phyloP scores from a whole-genome alignment of 2,797 vertebrate species.

The Thamnophis elegans region DNA sequence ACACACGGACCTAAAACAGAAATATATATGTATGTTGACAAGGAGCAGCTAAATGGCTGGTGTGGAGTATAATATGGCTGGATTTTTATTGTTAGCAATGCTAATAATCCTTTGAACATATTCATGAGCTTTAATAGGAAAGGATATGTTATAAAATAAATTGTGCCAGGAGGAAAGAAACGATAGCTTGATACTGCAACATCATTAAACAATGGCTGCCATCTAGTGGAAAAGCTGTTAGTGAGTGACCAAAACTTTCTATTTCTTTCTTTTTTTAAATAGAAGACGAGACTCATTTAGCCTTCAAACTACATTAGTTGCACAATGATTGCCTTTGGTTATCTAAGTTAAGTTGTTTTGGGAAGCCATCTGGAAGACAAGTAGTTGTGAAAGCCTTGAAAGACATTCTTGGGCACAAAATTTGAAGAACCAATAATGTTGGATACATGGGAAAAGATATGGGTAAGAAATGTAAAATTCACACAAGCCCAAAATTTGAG shows the following conservation, averaged over 20 bases:
- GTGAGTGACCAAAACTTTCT: background rate
- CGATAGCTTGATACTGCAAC: background rate
- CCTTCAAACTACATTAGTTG: background rate
- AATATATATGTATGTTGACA: no score
- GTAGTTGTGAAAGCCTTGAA: no score
- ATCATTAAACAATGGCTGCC: conserved; percentile 59
- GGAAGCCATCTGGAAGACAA: background rate
- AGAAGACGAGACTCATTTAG: background rate
- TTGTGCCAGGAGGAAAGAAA: background rate
- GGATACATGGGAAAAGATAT: no score
- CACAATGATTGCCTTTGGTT: background rate
- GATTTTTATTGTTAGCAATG: background rate
- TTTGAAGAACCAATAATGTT: no score
- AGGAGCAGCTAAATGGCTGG: no score
- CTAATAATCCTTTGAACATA: background rate
- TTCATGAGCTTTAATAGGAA: background rate
- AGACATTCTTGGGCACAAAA: no score
- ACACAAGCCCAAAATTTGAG: no score
- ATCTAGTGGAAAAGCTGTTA: conserved; percentile 65
- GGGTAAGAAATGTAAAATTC: no score
- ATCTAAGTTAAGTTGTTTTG: background rate
- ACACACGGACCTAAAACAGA: conserved; percentile 86
- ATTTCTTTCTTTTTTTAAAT: fast-evolving
- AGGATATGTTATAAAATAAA: conserved; percentile 9
- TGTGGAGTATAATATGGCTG: background rate